Conservation (phyloP, 2,797 vertebrate species). For the Caiman crocodilus region DNA sequence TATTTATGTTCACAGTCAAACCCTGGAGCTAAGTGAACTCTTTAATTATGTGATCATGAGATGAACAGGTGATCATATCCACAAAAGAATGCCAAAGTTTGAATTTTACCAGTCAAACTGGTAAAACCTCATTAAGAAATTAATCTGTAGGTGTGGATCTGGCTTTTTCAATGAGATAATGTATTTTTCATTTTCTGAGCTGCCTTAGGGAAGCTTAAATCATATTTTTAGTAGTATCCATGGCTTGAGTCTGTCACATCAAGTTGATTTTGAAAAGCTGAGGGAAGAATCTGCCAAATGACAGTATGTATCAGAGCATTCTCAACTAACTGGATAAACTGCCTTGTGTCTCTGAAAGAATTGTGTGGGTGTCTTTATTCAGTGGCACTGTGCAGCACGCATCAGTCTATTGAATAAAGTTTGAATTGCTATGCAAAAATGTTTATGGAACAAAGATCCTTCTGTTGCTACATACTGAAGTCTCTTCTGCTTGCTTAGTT, state of each 20-base stretch:
- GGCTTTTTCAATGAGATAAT: slow-evolving; percentile 13
- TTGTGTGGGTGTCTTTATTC: neutral
- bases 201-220: slow-evolving; percentile 21
- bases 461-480: neutral
- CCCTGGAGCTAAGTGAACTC: slow-evolving; percentile 19
- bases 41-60: neutral
- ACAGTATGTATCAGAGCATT: neutral
- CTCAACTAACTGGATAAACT: neutral
- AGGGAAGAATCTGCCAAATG: neutral
- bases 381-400: neutral
- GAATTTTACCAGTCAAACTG: slow-evolving; percentile 1
- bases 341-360: neutral
- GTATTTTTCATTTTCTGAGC: slow-evolving; percentile 25
- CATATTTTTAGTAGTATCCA: slow-evolving; percentile 1
- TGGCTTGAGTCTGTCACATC: neutral
- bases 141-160: slow-evolving; percentile 5
- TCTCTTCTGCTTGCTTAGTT: neutral
- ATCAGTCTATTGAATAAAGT: neutral
- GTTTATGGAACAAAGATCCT: neutral
- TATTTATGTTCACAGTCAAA: slow-evolving; percentile 21
- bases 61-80: neutral
- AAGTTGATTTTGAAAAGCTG: slow-evolving; percentile 6
- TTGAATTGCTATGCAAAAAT: neutral
- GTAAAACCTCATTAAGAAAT: slow-evolving; percentile 34
- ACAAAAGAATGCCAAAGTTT: slow-evolving; percentile 21